Percentiles rank a stretch among this genome's conserved stretches.
These are phyloP conservation scores for Chelonoidis abingdonii DNA, from an alignment of 2,113 vertebrate species.

Conservation along the genomic window DNA sequence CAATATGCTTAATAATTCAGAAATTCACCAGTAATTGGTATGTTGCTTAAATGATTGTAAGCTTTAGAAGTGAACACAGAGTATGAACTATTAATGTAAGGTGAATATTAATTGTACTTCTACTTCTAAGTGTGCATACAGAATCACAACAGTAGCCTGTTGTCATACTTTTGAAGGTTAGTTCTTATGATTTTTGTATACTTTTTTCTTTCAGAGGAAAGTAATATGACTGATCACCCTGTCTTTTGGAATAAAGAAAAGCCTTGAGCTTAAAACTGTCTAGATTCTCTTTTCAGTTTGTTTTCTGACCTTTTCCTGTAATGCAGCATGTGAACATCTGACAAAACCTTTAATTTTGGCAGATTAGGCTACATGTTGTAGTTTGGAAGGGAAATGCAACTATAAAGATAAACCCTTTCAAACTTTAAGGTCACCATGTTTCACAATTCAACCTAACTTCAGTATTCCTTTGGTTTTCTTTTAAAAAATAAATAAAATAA, in stretches of 20 bases:
- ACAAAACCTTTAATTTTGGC: constrained; percentile 68
- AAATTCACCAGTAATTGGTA: neutral
- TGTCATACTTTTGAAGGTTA: constrained; percentile 64
- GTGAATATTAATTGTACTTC: constrained; percentile 28
- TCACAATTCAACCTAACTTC: constrained; percentile 8
- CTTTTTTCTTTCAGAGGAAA: constrained; percentile 48
- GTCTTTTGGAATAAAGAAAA: constrained; percentile 62
- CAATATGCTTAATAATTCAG: neutral
- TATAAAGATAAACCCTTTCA: constrained; percentile 48
- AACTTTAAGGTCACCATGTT: constrained; percentile 38
- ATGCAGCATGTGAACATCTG: constrained; percentile 63
- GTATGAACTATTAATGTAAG: constrained; percentile 6
- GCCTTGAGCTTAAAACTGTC: constrained; percentile 52
- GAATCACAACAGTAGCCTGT: constrained; percentile 17
- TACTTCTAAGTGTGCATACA: neutral
- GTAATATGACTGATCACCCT: constrained; percentile 42
- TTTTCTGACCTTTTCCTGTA: constrained; percentile 73
- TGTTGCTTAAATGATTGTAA: neutral
- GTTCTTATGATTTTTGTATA: constrained; percentile 46
- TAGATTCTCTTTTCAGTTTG: constrained; percentile 53
- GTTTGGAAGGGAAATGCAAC: constrained; percentile 50
- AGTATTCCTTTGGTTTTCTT: neutral
- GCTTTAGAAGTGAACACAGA: neutral
- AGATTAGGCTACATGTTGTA: constrained; percentile 45
- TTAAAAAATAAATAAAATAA: constrained; percentile 27